Conservation (phyloP, 2,888 invertebrate species). For the Teleiodes luculella region DNA sequence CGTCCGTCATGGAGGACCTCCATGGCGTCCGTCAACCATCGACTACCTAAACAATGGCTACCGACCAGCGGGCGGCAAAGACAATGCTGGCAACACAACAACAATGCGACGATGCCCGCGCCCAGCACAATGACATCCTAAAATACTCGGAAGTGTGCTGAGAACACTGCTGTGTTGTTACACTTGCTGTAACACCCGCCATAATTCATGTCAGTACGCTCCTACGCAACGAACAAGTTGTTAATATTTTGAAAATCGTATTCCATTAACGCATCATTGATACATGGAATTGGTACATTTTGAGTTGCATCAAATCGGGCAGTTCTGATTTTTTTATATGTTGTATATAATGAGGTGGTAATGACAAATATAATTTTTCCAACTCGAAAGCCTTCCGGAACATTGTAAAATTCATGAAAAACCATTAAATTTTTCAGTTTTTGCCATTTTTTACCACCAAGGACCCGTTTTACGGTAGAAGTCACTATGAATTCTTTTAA, state of each 20-base stretch:
- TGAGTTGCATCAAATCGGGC: too few relatives aligned
- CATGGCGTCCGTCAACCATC: slow-evolving; percentile 27
- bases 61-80: slow-evolving; percentile 40
- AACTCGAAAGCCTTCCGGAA: too few relatives aligned
- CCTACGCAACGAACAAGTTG: slow-evolving; percentile 22
- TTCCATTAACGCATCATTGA: slow-evolving; percentile 27
- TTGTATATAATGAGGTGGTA: too few relatives aligned
- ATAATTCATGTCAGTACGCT: slow-evolving; percentile 53
- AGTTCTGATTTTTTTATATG: too few relatives aligned
- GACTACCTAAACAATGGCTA: slow-evolving; percentile 45
- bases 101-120: slow-evolving; percentile 23
- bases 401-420: too few relatives aligned
- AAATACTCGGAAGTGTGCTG: not conserved
- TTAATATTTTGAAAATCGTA: slow-evolving; percentile 39
- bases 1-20: slow-evolving; percentile 24
- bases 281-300: too few relatives aligned
- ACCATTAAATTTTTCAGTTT: too few relatives aligned
- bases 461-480: too few relatives aligned
- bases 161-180: not conserved
- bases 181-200: slow-evolving; percentile 38
- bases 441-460: too few relatives aligned
- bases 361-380: too few relatives aligned
- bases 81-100: slow-evolving; percentile 29
- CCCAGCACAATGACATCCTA: not conserved
- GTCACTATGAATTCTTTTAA: too few relatives aligned